These are phyloP conservation scores for Myotis vivesi DNA, from an alignment of 2,797 vertebrate genomes.

Conservation along the genomic window DNA sequence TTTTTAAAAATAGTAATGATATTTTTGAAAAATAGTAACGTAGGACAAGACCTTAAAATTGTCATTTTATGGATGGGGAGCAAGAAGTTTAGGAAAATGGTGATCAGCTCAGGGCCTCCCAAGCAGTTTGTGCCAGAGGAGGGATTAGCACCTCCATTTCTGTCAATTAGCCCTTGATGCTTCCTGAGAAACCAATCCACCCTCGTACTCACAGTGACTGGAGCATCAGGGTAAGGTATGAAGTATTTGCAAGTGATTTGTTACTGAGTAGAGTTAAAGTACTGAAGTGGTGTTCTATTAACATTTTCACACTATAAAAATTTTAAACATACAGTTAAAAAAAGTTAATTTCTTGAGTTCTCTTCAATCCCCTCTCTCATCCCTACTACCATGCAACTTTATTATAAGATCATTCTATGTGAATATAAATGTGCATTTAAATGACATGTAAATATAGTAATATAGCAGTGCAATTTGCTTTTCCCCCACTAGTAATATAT, in stretches of 20 bases:
- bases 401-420: not conserved
- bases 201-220: not conserved
- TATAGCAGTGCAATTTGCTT: not conserved
- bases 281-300: not conserved
- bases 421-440: not conserved
- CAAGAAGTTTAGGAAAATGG: not conserved
- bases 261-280: not conserved
- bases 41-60: not conserved
- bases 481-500: not conserved
- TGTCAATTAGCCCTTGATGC: not conserved
- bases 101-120: not conserved
- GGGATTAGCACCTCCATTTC: not conserved
- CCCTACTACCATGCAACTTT: not conserved
- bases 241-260: slow-evolving; percentile 1
- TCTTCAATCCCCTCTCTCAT: not conserved
- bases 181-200: not conserved
- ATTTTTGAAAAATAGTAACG: not conserved
- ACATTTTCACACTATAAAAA: not conserved
- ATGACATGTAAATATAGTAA: not conserved
- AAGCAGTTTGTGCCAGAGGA: not conserved
- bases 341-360: not conserved
- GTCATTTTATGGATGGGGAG: not conserved
- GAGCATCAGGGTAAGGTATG: not conserved
- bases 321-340: not conserved
- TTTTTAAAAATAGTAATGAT: no score